Conservation (phyloP, 2,888 invertebrate genomes). For the Aphrophora alni region DNA sequence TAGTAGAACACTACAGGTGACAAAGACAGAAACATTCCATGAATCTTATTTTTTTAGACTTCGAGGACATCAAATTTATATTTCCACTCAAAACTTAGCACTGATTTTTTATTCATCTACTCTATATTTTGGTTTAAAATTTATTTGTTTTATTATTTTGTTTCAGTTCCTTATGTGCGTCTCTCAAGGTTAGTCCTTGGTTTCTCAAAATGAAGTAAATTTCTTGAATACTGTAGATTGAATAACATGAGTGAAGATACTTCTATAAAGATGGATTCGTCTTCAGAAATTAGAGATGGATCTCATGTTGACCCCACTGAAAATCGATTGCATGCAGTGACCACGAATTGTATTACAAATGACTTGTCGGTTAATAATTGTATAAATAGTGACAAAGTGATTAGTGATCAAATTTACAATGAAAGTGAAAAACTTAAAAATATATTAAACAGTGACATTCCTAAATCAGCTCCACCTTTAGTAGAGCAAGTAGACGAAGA, state of each 20-base stretch:
- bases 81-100: too few relatives aligned
- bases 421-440: background rate
- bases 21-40: too few relatives aligned
- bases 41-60: too few relatives aligned
- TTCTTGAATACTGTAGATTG: background rate
- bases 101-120: too few relatives aligned
- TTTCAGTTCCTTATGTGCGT: background rate
- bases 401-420: background rate
- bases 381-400: background rate
- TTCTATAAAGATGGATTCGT: background rate
- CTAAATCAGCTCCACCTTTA: background rate
- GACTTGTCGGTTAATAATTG: background rate
- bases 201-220: background rate
- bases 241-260: background rate
- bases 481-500: constrained; percentile 20
- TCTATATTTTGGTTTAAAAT: too few relatives aligned
- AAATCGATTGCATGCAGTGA: background rate
- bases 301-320: background rate
- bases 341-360: background rate
- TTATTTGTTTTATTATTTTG: background rate
- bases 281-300: background rate
- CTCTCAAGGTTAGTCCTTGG: background rate
- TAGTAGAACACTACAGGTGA: too few relatives aligned
- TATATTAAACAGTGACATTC: background rate
- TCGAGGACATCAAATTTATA: too few relatives aligned